These are phyloP conservation scores for Clarias macrocephalus DNA, from an alignment of 2,113 vertebrate species.

Conservation along the genomic window DNA sequence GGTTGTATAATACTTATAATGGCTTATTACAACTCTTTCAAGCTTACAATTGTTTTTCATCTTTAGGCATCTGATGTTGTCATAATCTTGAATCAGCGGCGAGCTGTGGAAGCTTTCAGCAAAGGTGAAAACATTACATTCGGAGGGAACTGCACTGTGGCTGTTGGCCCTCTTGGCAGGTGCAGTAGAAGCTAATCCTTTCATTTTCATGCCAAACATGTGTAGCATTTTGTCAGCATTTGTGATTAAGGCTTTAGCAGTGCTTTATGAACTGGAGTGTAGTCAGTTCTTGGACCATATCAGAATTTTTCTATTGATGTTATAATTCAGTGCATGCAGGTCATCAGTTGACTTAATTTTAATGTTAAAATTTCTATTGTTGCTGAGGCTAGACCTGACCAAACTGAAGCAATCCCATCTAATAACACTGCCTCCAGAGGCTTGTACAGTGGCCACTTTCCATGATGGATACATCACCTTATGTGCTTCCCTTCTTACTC, in stretches of 20 bases:
- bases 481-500: no score
- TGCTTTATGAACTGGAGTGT: neutral
- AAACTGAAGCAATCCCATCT: no score
- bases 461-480: no score
- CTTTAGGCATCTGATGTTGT: constrained; percentile 92
- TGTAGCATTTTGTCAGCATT: constrained; percentile 35
- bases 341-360: no score
- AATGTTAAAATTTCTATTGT: no score
- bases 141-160: constrained; percentile 93
- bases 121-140: constrained; percentile 95
- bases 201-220: neutral
- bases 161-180: constrained; percentile 89
- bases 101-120: constrained; percentile 94
- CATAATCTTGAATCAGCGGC: constrained; percentile 90
- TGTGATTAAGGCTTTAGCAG: constrained; percentile 48
- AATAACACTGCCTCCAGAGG: no score
- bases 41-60: neutral
- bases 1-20: neutral
- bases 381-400: no score
- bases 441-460: no score
- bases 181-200: constrained; percentile 49
- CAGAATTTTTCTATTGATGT: no score
- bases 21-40: neutral
- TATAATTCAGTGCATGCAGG: no score
- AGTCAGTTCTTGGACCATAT: neutral